Conservation (phyloP, 2,797 vertebrate species). For the Delichon dasypus region DNA sequence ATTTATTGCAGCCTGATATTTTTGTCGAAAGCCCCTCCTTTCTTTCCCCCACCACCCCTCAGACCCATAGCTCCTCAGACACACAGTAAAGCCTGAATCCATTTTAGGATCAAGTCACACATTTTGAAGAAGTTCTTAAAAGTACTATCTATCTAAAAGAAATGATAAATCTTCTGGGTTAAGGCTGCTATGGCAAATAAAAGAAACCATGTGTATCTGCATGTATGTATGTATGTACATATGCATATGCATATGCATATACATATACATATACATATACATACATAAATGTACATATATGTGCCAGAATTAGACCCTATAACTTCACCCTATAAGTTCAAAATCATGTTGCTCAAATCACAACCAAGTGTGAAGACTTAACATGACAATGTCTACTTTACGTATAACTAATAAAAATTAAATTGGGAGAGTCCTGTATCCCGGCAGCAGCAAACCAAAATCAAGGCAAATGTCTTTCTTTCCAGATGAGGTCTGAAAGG, state of each 20-base stretch:
- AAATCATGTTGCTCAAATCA: constrained; percentile 78
- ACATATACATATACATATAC: fast-evolving
- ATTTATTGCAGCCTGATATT: constrained; percentile 86
- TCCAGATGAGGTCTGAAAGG: constrained; percentile 66
- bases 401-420: constrained; percentile 79
- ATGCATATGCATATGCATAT: fast-evolving
- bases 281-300: not conserved
- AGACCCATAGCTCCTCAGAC: constrained; percentile 20
- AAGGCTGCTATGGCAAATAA: constrained; percentile 56
- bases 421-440: constrained; percentile 70
- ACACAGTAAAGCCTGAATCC: constrained; percentile 54
- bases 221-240: not conserved
- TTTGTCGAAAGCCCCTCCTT: constrained; percentile 68
- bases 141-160: constrained; percentile 18
- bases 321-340: constrained; percentile 69
- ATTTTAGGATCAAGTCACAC: constrained; percentile 60
- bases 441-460: constrained; percentile 70
- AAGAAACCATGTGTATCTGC: not conserved
- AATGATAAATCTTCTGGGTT: constrained; percentile 19
- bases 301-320: constrained; percentile 49
- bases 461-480: constrained; percentile 66
- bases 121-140: constrained; percentile 56
- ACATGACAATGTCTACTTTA: constrained; percentile 75
- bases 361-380: constrained; percentile 73
- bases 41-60: constrained; percentile 13